A percentile compares a stretch with the other conserved stretches of the same genome.
These are phyloP conservation scores for Stegostoma tigrinum DNA, from an alignment of 2,113 vertebrate species.

Conservation along the genomic window DNA sequence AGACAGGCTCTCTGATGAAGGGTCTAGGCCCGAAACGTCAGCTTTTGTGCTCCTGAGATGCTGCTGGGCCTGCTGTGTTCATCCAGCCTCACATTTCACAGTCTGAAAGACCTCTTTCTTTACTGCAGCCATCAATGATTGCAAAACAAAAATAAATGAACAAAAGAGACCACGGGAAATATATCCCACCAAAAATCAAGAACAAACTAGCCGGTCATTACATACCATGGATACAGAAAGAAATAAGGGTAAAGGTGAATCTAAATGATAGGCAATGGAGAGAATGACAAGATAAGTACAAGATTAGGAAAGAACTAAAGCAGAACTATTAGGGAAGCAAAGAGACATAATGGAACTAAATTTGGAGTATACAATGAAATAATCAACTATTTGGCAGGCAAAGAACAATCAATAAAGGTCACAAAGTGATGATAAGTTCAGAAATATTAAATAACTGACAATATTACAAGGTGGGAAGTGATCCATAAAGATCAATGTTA, in stretches of 20 bases:
- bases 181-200: neutral
- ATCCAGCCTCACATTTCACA: no score
- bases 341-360: neutral
- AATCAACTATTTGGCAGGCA: neutral
- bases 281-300: neutral
- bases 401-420: neutral
- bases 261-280: neutral
- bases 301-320: neutral
- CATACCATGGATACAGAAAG: neutral
- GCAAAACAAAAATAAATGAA: no score
- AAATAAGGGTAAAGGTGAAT: neutral
- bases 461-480: neutral
- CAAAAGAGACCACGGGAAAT: neutral
- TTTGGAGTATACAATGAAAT: neutral
- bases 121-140: neutral
- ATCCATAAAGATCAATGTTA: neutral
- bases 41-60: no score
- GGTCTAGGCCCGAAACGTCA: no score
- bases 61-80: no score
- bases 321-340: neutral
- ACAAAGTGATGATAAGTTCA: neutral
- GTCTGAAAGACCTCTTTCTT: neutral
- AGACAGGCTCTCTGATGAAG: no score
- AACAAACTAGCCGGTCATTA: neutral
- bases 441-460: neutral